A percentile compares a stretch with the other conserved stretches of the same genome.
Evolutionary conservation across 2,113 vertebrate species (phyloP).

Genomic region (Eonycteris spelaea): DNA sequence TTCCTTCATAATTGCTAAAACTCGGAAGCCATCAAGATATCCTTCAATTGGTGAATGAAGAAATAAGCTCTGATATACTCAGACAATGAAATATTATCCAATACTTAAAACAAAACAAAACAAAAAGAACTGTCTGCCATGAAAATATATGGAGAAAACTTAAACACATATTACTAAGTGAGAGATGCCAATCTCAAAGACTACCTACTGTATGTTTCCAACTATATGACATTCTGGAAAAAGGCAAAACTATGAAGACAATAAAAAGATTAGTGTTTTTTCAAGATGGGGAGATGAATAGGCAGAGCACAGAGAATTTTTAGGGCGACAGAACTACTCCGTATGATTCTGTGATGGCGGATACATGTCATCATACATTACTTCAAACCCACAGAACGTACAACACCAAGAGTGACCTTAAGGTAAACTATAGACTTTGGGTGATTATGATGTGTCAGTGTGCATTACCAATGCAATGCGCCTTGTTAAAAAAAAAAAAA

Average conservation of each 20-base stretch:
- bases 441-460: neutral
- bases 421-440: neutral
- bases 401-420: too few relatives aligned
- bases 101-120: too few relatives aligned
- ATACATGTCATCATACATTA: too few relatives aligned
- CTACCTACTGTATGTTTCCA: too few relatives aligned
- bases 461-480: neutral
- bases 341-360: too few relatives aligned
- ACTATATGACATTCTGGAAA: neutral
- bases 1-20: neutral
- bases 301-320: neutral
- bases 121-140: too few relatives aligned
- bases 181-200: too few relatives aligned
- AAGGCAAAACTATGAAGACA: neutral
- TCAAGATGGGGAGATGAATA: neutral
- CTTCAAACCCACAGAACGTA: too few relatives aligned
- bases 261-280: neutral
- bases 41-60: neutral
- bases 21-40: neutral
- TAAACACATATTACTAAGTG: too few relatives aligned
- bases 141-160: too few relatives aligned
- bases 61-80: neutral
- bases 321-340: neutral
- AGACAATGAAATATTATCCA: too few relatives aligned
- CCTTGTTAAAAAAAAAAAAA: neutral